Conservation (phyloP, 2,113 vertebrate genomes). For the Morone saxatilis region DNA sequence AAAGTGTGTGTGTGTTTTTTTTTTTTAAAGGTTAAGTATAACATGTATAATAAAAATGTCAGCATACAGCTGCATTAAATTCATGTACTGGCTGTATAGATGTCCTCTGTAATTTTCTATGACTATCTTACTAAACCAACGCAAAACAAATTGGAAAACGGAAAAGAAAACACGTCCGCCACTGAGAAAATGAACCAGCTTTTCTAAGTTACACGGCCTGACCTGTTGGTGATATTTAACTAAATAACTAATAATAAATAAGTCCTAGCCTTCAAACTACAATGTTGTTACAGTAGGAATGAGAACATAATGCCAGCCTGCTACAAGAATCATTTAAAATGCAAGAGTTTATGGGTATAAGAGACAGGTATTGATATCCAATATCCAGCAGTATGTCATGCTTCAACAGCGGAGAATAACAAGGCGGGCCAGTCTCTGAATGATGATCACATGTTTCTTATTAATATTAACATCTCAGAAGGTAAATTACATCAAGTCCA, state of each 20-base stretch:
- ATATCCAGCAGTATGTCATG: constrained; percentile 24
- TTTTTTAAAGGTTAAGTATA: constrained; percentile 21
- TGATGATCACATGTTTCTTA: background rate
- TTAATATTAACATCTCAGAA: background rate
- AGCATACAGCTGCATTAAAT: constrained; percentile 2
- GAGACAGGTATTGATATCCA: constrained; percentile 29
- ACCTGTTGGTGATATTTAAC: background rate
- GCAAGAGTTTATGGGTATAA: background rate
- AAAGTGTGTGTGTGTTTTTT: background rate
- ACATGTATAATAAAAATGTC: constrained; percentile 21
- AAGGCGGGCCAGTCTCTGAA: background rate
- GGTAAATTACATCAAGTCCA: background rate
- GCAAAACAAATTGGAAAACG: background rate
- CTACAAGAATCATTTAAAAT: background rate
- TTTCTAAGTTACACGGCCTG: background rate
- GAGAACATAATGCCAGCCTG: background rate
- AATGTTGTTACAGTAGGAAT: too few relatives aligned
- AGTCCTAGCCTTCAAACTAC: background rate
- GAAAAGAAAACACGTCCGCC: background rate
- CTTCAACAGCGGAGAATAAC: background rate
- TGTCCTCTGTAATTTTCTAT: background rate
- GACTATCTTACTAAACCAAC: background rate
- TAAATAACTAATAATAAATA: background rate
- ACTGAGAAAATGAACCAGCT: background rate
- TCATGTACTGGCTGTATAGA: background rate